phyloP scores from a whole-genome alignment of 2,797 vertebrate genomes.

The Discoglossus pictus region DNA sequence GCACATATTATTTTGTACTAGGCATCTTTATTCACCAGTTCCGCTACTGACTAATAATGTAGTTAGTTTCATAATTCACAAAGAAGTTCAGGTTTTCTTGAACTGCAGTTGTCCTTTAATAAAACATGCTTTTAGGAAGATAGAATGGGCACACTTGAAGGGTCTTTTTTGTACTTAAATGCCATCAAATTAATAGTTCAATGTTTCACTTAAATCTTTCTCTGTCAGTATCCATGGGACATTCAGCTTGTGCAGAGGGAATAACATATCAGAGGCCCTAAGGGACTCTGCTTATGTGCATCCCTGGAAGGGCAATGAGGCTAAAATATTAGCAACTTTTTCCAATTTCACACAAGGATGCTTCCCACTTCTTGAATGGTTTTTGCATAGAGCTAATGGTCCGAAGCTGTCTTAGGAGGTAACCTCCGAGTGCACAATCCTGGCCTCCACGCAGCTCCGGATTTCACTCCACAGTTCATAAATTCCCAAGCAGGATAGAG shows the following conservation, averaged over 20 bases:
- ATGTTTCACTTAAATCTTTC: too few species aligned
- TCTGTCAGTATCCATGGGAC: background rate
- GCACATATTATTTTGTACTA: too few species aligned
- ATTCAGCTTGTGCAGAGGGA: background rate
- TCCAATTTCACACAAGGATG: conserved; percentile 44
- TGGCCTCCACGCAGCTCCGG: background rate
- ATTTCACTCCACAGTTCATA: conserved; percentile 54
- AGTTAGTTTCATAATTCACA: too few species aligned
- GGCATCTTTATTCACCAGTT: too few species aligned
- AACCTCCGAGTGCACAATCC: conserved; percentile 22
- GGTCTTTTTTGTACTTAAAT: too few species aligned
- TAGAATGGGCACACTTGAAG: too few species aligned
- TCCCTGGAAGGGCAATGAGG: conserved; percentile 28
- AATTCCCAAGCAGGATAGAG: conserved; percentile 57
- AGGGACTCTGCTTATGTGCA: conserved; percentile 21
- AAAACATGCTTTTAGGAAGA: too few species aligned
- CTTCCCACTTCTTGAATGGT: conserved; percentile 22
- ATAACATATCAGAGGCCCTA: conserved; percentile 9
- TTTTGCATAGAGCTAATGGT: conserved; percentile 38
- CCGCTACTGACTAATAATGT: too few species aligned
- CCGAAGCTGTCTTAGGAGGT: conserved; percentile 18
- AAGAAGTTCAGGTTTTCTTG: too few species aligned
- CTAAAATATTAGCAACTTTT: conserved; percentile 44
- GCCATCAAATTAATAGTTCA: too few species aligned
- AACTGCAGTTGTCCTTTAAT: too few species aligned